Conservation (phyloP, 1,140 invertebrate genomes). For the Drosophila parabipectinata region DNA sequence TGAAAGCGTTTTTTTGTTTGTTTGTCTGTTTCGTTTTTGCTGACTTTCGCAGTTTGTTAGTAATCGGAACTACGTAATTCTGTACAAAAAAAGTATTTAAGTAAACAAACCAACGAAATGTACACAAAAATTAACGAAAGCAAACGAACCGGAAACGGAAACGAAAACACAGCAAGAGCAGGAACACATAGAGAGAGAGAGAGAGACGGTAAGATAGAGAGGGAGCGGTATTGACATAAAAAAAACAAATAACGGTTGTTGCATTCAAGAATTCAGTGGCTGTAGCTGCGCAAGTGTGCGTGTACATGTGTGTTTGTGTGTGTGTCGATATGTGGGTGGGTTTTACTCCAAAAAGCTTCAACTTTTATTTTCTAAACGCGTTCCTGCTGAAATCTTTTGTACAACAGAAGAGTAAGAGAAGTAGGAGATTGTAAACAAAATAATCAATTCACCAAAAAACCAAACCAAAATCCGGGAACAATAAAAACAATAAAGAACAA, state of each 20-base stretch:
- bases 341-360: conserved; percentile 25
- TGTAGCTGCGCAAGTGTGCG: conserved; percentile 26
- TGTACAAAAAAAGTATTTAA: conserved; percentile 52
- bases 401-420: conserved; percentile 54
- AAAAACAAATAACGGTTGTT: conserved; percentile 37
- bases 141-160: conserved; percentile 46
- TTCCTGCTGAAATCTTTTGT: conserved; percentile 69
- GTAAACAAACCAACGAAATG: conserved; percentile 46
- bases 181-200: conserved; percentile 36
- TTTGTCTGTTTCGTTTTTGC: conserved; percentile 4
- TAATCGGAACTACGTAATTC: conserved; percentile 59
- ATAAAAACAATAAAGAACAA: conserved; percentile 25
- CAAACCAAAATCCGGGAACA: conserved; percentile 40
- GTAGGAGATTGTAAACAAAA: conserved; percentile 25
- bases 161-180: conserved; percentile 40
- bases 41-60: conserved; percentile 62
- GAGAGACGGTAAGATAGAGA: conserved; percentile 19
- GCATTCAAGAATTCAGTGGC: conserved; percentile 63
- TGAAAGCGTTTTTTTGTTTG: conserved; percentile 50
- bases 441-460: conserved; percentile 26
- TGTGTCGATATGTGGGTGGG: conserved; percentile 7
- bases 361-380: conserved; percentile 19
- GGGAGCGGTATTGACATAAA: conserved; percentile 29
- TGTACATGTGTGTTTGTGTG: conserved; percentile 34
- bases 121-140: conserved; percentile 42